These are phyloP conservation scores for Naso thynnoides DNA, from an alignment of 2,797 vertebrate species.

Conservation along the genomic window DNA sequence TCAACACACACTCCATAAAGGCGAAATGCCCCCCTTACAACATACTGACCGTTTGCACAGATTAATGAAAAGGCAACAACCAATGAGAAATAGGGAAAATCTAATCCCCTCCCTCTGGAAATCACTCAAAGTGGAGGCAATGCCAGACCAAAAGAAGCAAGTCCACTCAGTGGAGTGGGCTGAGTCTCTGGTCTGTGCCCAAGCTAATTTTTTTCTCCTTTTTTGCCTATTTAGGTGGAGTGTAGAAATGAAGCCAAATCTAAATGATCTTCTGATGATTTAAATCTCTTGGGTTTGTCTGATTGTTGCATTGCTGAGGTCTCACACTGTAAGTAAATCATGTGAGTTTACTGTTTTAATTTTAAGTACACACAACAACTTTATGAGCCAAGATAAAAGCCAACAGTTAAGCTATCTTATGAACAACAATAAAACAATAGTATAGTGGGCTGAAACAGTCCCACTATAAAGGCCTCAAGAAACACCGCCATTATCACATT, in stretches of 20 bases:
- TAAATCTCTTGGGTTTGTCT: background rate
- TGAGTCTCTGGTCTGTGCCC: too few relatives aligned
- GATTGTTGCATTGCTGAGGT: background rate
- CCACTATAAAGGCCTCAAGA: background rate
- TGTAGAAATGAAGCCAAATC: conserved; percentile 2
- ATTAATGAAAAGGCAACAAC: too few relatives aligned
- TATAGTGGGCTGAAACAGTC: background rate
- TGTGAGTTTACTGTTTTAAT: background rate
- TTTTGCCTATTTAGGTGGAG: conserved; percentile 4
- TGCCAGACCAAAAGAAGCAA: too few relatives aligned
- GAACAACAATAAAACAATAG: background rate
- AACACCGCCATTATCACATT: background rate
- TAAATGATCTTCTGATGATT: conserved; percentile 6
- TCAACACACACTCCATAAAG: too few relatives aligned
- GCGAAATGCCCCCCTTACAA: too few relatives aligned
- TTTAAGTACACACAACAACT: too few relatives aligned
- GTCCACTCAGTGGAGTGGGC: too few relatives aligned
- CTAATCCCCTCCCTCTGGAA: too few relatives aligned
- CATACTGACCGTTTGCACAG: too few relatives aligned
- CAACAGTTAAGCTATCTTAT: background rate
- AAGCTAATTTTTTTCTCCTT: conserved; percentile 7
- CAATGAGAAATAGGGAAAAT: too few relatives aligned
- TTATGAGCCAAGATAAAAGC: background rate
- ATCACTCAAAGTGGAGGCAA: too few relatives aligned
- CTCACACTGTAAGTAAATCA: background rate